Evolutionary conservation across 2,888 invertebrate genomes (phyloP).

Genomic region (Eupithecia pulchellata): DNA sequence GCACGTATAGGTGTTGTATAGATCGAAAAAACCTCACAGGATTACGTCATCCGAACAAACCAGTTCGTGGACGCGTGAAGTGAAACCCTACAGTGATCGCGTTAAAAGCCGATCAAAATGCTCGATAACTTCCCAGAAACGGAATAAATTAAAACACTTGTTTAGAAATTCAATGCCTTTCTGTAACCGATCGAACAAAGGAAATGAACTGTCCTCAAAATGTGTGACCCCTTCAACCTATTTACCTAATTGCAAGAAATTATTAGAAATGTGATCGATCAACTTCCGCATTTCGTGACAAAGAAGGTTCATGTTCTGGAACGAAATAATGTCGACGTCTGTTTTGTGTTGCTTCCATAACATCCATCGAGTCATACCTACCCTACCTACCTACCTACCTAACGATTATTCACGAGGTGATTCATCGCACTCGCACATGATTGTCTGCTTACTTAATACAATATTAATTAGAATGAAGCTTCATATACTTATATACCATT

Average conservation of each 20-base stretch:
- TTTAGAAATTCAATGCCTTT: background rate
- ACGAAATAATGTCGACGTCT: conserved; percentile 10
- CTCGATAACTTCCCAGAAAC: background rate
- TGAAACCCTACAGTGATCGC: background rate
- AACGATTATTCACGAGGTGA: background rate
- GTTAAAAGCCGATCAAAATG: background rate
- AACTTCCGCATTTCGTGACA: background rate
- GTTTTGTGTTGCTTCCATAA: conserved; percentile 17
- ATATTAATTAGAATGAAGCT: background rate
- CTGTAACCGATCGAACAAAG: background rate
- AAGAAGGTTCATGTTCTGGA: conserved; percentile 6
- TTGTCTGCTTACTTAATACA: background rate
- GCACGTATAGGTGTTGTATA: background rate
- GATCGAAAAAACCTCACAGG: conserved; percentile 1
- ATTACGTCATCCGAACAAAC: conserved; percentile 24
- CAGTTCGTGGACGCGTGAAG: conserved; percentile 8
- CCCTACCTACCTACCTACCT: background rate
- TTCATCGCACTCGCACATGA: background rate
- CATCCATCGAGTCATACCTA: conserved; percentile 17
- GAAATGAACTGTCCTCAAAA: background rate
- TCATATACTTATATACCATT: too few relatives aligned
- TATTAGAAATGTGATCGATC: background rate
- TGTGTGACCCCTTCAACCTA: conserved; percentile 12
- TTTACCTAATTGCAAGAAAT: conserved; percentile 14
- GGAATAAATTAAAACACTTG: background rate